Base-by-base conservation (phyloP, 2,888 invertebrate genomes). In the Aromia moschata region DNA sequence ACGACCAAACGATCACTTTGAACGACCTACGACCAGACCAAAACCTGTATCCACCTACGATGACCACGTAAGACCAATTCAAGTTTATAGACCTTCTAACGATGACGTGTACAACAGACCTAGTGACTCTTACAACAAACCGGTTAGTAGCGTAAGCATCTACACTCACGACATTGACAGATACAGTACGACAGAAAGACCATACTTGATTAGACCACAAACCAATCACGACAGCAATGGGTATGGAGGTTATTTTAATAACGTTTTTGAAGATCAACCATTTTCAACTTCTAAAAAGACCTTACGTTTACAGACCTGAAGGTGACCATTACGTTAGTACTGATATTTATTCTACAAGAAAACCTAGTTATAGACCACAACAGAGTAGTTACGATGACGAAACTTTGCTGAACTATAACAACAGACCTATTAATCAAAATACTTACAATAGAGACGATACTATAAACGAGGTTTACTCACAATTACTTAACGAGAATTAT, bases 271-370 rank as follows among this genome's bases (percentile, higher is more conserved):
- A 51, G 64, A 70, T 46, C 40, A 37, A 59, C 73, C 72, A 2
- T 71, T 73, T 54, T 66, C 71, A 2, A 70, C 70, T 1, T 71
- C 74, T 0, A 68, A n/a, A 72, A 54, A 58, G 67, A 61, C 74
- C 74, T n/a, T 70, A 67, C 37, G 41, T 59, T 41, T 64, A 65
- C 53, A 56, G 46, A 64, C 60, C 59, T 12, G 58, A 44, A 25
- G 51, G 43, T 14, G 60, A 64, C 53, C 56, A 61, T 31, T 62
- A 60, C 40, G 37, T 60, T 15, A 64, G 54, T 14, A 46, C 56
- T 49, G 38, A 61, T 20, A 52, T 52, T n/a, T 55, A 68, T 17
- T 16, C 57, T 7, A 49, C 51, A 12, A 47, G 33, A 44, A 53
- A 16, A 52, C 65, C 64, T 11, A 31, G 11, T 16, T 46, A 3